Evolutionary conservation across 2,797 vertebrate genomes (phyloP), one percentile per base, ranked within the genome.

Genomic region (Odontamblyopus rebecca): DNA sequence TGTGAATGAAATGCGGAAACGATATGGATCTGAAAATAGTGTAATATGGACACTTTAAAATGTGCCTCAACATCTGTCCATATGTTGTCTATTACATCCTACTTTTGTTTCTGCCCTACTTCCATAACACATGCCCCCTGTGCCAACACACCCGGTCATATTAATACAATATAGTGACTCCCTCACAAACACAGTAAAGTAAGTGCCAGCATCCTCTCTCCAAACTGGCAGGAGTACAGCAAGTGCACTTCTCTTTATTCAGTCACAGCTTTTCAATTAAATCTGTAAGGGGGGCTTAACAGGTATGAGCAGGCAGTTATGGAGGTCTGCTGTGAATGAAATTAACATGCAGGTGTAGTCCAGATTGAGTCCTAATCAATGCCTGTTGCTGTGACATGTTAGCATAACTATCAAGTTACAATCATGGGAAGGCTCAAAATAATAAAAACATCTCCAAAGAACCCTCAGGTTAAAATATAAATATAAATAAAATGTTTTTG

Each of bases 361-460:
- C 67, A 75, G 76, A 75, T 82, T 77, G 72, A 86, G 89, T 83
- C 72, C 75, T 91, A 92, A 94, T 81, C 84, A 87, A 86, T 91
- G 91, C 91, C 89, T 92, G 87, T 87, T 92, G 92, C 77, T 79
- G 78, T 72, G 56, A 57, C 51, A 86, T 77, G 84, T 84, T 90
- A 81, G 77, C 77, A 70, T 59, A 69, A 87, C 89, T 90, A 88
- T 93, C 89, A 78, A 76, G 91, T 91, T 93, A 93, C 91, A 91
- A 88, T 90, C 85, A 89, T 90, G 93, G 91, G 90, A 92, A 93
- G 89, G 85, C 91, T 90, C 89, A 81, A 76, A 91, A 88, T 87
- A 90, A 93, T 90, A 93, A 92, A 88, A 83, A 83, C 81, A 85
- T 91, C 91, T 93, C 86, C 91, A 91, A 91, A 83, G 84, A 89